These are phyloP conservation scores for Chrysolina americana DNA, from an alignment of 2,888 invertebrate species.

Conservation along the genomic window DNA sequence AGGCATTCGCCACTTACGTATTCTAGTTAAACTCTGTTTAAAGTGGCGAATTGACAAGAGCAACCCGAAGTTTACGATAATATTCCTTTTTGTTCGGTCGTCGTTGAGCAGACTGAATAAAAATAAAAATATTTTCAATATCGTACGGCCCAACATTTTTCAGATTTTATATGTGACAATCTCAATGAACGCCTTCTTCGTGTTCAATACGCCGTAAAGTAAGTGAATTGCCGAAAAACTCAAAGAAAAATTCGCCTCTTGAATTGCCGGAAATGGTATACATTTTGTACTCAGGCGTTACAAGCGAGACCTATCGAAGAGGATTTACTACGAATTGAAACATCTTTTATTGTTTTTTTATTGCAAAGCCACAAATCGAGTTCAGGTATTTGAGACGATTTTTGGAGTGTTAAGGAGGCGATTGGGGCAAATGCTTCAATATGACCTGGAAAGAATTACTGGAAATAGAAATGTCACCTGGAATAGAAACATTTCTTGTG, in stretches of 20 bases:
- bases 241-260: slow-evolving; percentile 32
- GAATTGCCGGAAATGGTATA: slow-evolving; percentile 29
- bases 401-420: not conserved
- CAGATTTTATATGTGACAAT: slow-evolving; percentile 13
- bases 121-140: not conserved
- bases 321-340: slow-evolving; percentile 4
- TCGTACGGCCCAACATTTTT: not conserved
- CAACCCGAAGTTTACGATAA: no score
- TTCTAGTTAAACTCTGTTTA: no score
- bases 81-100: no score
- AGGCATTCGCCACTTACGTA: no score
- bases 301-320: not conserved
- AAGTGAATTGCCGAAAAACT: slow-evolving; percentile 30
- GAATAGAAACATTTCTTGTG: no score
- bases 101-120: not conserved
- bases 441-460: not conserved
- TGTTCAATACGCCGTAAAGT: slow-evolving; percentile 29
- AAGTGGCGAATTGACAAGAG: no score
- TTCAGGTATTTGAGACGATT: not conserved
- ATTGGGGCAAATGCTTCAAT: not conserved
- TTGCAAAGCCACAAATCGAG: not conserved
- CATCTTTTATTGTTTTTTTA: slow-evolving; percentile 1
- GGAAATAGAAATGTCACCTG: no score
- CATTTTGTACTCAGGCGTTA: slow-evolving; percentile 22
- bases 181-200: slow-evolving; percentile 13